phyloP scores from a whole-genome alignment of 2,113 vertebrate species.

The Tylochromis polylepis region DNA sequence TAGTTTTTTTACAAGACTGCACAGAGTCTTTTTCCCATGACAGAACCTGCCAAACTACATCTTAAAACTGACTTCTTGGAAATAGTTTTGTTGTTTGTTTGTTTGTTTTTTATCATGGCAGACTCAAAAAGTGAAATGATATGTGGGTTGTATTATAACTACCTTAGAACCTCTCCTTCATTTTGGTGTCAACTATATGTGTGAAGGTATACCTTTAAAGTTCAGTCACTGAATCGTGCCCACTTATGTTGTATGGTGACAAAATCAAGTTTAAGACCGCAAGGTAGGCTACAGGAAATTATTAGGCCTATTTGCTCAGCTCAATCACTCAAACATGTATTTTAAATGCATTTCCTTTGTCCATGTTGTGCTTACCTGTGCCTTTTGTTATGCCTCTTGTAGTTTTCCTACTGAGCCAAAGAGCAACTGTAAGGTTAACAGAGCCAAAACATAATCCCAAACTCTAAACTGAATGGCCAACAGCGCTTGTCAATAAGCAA shows the following conservation, averaged over 20 bases:
- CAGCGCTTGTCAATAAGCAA: slow-evolving; percentile 15
- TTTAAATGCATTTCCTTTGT: background rate
- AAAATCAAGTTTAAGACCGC: background rate
- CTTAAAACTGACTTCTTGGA: background rate
- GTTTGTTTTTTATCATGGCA: background rate
- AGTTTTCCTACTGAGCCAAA: background rate
- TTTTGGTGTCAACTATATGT: background rate
- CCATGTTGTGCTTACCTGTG: background rate
- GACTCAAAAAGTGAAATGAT: background rate
- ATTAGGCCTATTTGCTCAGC: background rate
- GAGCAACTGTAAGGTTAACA: background rate
- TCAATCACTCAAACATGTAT: background rate
- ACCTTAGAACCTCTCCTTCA: background rate
- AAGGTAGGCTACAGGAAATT: background rate
- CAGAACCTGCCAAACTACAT: background rate
- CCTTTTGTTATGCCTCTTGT: background rate
- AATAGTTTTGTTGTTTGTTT: background rate
- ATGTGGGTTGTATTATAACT: background rate
- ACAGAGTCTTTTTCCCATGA: background rate
- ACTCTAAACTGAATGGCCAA: background rate
- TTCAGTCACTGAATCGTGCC: background rate
- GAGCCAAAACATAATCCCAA: slow-evolving; percentile 9
- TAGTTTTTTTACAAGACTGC: background rate
- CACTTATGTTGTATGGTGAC: background rate
- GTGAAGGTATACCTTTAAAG: background rate